Base-by-base conservation (phyloP, 2,797 vertebrate genomes). In the Liparis tanakae region DNA sequence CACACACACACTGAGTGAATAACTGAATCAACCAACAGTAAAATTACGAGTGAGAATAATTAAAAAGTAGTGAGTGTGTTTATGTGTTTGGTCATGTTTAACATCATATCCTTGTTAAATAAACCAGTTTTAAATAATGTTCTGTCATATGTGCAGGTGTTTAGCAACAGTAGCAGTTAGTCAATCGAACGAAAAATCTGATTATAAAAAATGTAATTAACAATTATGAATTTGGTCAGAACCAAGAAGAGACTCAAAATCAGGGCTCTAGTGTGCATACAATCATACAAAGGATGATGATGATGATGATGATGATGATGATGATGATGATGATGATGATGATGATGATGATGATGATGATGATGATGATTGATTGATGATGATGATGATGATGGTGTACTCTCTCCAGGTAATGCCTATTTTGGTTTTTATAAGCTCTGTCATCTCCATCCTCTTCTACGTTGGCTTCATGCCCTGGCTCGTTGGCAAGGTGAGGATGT, bases 401-500 rank as follows among this genome's bases (percentile, higher is more conserved):
- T 63, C 39, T 74, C 33, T 61, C 9, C 67, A 97, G 96, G 93
- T 96, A 56, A 89, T 97, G 81, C 96, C 96, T 10, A 93, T 96
- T 2, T 88, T 97, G 60, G 41, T 97, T 70, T 97, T 97, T 92
- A 93, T 97, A 90, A 96, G 95, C 87, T 94, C 94, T 0, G 78
- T 96, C 55, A 94, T 96, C 92, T 96, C 96, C 65, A 91, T 96
- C 86, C 93, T 98, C 17, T 96, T 96, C 84, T 85, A 94, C 1
- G 0, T 94, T 50, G 95, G 96, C 69, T 86, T 97, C 79, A 96
- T 98, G 95, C 93, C 95, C 20, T 97, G 96, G 96, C 72, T 97
- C 15, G 67, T 96, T 89, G 82, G 86, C 77, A 98, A 97, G 96
- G 96, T 97, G 44, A 87, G 80, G 18, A 58, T 62, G 41, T 36